Percentiles rank a stretch among this genome's conserved stretches.
Conservation (phyloP, 1,140 invertebrate genomes). For the Marisa cornuarietis region DNA sequence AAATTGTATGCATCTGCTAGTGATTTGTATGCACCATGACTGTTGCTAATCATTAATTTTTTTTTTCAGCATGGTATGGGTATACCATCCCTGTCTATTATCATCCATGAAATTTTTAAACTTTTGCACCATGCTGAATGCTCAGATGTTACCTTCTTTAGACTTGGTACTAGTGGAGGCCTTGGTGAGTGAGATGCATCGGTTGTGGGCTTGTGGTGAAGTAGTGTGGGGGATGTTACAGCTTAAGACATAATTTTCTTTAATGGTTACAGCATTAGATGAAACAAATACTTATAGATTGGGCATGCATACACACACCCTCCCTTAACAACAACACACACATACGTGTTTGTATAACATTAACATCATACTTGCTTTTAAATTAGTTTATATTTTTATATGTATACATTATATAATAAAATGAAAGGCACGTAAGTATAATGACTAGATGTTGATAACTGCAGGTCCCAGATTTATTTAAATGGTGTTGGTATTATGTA, state of each 20-base stretch:
- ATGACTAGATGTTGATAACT: too few relatives aligned
- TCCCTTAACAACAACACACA: too few relatives aligned
- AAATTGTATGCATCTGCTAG: neutral
- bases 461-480: too few relatives aligned
- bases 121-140: slow-evolving; percentile 89
- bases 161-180: slow-evolving; percentile 92
- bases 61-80: slow-evolving; percentile 89
- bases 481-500: too few relatives aligned
- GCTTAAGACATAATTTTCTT: too few relatives aligned
- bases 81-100: slow-evolving; percentile 88
- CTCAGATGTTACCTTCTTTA: slow-evolving; percentile 88
- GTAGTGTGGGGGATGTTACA: neutral
- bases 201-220: neutral
- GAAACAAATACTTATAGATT: neutral
- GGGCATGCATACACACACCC: neutral
- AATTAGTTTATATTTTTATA: neutral
- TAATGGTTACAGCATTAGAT: too few relatives aligned
- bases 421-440: neutral
- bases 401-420: neutral
- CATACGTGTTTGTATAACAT: neutral
- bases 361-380: neutral
- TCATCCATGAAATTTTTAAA: slow-evolving; percentile 95
- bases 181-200: slow-evolving; percentile 71
- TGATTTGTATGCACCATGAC: neutral
- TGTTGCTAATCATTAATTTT: neutral